Evolutionary conservation across 2,113 vertebrate species (phyloP).

Genomic region (Sterrhoptilus dennistouni): DNA sequence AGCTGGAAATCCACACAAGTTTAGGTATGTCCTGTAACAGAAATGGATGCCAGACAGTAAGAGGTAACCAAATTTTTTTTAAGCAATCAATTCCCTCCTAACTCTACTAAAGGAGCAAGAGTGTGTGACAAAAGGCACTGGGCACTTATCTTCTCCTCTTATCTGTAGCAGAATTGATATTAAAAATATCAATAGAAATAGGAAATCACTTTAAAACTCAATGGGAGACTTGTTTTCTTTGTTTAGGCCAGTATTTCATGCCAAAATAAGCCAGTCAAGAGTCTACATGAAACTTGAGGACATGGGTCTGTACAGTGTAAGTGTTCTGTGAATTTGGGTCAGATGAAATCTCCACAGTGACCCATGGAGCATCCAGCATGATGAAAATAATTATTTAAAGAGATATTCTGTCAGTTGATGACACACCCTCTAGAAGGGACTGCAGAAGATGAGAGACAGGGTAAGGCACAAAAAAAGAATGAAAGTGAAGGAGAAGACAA

Average conservation of each 20-base stretch:
- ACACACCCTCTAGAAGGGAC: background rate
- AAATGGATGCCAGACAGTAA: background rate
- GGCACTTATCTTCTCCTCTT: background rate
- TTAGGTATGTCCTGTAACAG: background rate
- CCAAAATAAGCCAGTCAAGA: background rate
- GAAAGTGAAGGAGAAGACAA: background rate
- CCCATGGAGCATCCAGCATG: background rate
- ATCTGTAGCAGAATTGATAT: background rate
- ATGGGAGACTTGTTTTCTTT: background rate
- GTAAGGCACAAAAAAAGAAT: background rate
- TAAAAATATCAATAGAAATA: background rate
- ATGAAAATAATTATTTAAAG: background rate
- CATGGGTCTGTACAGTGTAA: background rate
- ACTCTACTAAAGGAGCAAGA: background rate
- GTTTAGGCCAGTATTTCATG: background rate
- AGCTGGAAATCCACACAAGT: background rate
- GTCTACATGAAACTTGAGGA: background rate
- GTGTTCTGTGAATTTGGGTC: background rate
- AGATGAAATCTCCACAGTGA: background rate
- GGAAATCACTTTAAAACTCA: background rate
- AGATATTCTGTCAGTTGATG: background rate
- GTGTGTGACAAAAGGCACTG: background rate
- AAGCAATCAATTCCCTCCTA: background rate
- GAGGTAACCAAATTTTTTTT: background rate
- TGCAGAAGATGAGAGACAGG: background rate